A percentile compares a stretch with the other conserved stretches of the same genome.
Evolutionary conservation across 2,113 vertebrate genomes (phyloP).

Genomic region (Erpornis zantholeuca): DNA sequence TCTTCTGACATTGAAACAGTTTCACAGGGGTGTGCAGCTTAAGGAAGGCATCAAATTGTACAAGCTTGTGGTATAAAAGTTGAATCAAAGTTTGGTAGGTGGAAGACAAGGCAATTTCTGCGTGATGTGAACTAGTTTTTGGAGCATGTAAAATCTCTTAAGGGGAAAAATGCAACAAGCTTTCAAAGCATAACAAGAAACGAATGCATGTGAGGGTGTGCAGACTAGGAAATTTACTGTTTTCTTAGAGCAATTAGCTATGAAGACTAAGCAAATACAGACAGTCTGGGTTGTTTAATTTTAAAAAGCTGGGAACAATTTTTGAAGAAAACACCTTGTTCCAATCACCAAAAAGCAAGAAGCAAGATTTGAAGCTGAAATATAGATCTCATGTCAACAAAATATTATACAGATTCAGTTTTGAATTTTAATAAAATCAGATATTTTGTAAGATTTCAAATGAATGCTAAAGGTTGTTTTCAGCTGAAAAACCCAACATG

Average conservation of each 20-base stretch:
- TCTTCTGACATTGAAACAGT: neutral
- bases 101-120: neutral
- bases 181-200: neutral
- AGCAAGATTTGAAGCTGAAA: neutral
- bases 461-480: neutral
- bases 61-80: neutral
- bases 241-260: neutral
- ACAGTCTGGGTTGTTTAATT: neutral
- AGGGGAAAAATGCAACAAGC: neutral
- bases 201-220: neutral
- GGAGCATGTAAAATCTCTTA: neutral
- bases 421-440: neutral
- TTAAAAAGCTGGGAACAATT: neutral
- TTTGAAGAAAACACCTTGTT: neutral
- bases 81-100: neutral
- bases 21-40: neutral
- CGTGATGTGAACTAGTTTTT: neutral
- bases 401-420: neutral
- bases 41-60: neutral
- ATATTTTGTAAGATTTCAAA: neutral
- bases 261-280: neutral
- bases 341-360: neutral
- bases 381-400: neutral
- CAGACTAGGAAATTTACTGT: neutral
- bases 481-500: neutral